Percentiles rank a stretch among this genome's conserved stretches.
These are phyloP conservation scores for Dryadula phaetusa DNA, from an alignment of 2,888 invertebrate species.

Conservation along the genomic window DNA sequence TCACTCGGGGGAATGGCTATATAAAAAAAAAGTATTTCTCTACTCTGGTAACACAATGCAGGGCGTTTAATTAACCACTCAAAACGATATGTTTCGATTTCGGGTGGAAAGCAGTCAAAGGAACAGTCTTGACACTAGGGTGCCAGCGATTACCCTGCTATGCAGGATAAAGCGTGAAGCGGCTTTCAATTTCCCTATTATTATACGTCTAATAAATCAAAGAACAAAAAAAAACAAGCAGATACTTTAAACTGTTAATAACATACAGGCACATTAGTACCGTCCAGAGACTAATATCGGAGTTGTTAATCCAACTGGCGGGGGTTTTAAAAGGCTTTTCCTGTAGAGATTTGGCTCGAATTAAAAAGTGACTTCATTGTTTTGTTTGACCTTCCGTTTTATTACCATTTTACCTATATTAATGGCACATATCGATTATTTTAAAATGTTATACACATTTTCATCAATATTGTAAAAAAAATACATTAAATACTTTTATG, in stretches of 20 bases:
- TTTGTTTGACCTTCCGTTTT: constrained; percentile 19
- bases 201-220: no score
- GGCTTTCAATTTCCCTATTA: no score
- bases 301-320: constrained; percentile 28
- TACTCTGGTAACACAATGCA: no score
- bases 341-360: constrained; percentile 38
- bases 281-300: constrained; percentile 28
- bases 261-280: background rate
- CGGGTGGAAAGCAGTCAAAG: no score
- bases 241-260: constrained; percentile 3
- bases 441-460: background rate
- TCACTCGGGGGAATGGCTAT: no score
- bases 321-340: constrained; percentile 39
- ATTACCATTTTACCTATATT: background rate
- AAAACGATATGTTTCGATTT: no score
- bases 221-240: background rate
- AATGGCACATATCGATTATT: constrained; percentile 8
- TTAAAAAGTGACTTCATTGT: constrained; percentile 30
- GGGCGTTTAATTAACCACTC: no score
- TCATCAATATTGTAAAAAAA: background rate
- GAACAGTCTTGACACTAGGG: no score
- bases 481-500: no score
- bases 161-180: no score
- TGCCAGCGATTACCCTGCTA: no score
- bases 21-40: no score